phyloP scores from a whole-genome alignment of 35 echinoderm and acorn worm genomes.

The Diadema setosum region DNA sequence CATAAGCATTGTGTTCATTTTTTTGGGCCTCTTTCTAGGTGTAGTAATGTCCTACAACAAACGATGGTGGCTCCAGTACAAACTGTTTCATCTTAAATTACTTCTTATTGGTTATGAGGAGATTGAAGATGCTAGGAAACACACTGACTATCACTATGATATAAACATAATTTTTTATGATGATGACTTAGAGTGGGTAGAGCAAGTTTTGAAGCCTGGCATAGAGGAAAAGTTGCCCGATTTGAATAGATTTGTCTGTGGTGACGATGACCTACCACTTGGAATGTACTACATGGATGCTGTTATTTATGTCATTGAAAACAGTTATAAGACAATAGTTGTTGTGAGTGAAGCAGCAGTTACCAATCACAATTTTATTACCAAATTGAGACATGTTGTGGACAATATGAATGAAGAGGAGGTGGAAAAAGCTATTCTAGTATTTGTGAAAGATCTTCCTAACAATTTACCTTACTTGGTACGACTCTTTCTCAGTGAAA shows the following conservation, averaged over 20 bases:
- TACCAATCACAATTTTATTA: neutral
- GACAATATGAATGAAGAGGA: neutral
- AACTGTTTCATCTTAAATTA: neutral
- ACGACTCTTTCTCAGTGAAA: neutral
- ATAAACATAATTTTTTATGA: neutral
- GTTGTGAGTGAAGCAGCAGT: neutral
- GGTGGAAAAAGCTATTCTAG: neutral
- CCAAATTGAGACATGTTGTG: neutral
- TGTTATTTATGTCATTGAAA: neutral
- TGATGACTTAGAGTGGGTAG: neutral
- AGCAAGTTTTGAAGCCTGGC: neutral
- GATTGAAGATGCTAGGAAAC: neutral
- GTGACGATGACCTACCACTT: neutral
- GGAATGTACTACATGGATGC: neutral
- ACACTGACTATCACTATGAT: neutral
- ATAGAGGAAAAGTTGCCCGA: neutral
- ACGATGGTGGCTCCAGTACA: neutral
- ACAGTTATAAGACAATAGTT: neutral
- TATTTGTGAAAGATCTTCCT: neutral
- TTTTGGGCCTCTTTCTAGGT: neutral
- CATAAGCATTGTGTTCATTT: neutral
- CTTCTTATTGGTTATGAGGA: neutral
- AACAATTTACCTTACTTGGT: neutral
- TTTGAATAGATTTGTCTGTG: neutral
- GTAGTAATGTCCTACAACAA: neutral